A percentile compares a stretch with the other conserved stretches of the same genome.
Evolutionary conservation across 2,113 vertebrate species (phyloP).

Genomic region (Halichoerus grypus): DNA sequence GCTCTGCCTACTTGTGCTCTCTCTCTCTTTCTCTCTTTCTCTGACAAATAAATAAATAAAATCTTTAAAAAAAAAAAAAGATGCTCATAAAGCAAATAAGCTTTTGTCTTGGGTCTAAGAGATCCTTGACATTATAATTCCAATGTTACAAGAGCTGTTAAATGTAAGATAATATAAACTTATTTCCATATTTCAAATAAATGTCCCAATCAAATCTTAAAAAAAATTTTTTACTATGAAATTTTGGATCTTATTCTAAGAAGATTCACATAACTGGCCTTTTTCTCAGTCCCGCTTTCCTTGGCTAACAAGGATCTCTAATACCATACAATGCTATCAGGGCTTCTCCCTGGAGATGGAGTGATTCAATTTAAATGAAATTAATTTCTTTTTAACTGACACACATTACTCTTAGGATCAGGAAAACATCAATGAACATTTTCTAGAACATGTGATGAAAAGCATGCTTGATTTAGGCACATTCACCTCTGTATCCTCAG

Average conservation of each 20-base stretch:
- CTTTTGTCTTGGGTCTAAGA: not conserved
- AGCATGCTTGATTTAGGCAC: not conserved
- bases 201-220: constrained; percentile 40
- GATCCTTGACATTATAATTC: not conserved
- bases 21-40: too few relatives aligned
- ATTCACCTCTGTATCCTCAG: not conserved
- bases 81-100: not conserved
- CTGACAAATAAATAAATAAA: too few relatives aligned
- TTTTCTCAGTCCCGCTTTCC: not conserved
- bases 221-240: not conserved
- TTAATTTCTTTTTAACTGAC: not conserved
- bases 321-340: not conserved
- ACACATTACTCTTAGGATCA: not conserved
- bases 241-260: not conserved
- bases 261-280: not conserved
- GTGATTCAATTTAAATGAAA: not conserved
- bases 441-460: not conserved
- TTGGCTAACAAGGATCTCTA: not conserved
- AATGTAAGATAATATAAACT: not conserved
- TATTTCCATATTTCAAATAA: not conserved
- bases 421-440: constrained; percentile 32
- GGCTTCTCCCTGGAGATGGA: not conserved
- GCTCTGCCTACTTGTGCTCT: too few relatives aligned
- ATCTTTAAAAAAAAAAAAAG: not conserved
- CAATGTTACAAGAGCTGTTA: not conserved